Percentiles rank a stretch among this genome's conserved stretches.
These are phyloP conservation scores for Sciurus niger DNA, from an alignment of 2,113 vertebrate genomes.

Conservation along the genomic window DNA sequence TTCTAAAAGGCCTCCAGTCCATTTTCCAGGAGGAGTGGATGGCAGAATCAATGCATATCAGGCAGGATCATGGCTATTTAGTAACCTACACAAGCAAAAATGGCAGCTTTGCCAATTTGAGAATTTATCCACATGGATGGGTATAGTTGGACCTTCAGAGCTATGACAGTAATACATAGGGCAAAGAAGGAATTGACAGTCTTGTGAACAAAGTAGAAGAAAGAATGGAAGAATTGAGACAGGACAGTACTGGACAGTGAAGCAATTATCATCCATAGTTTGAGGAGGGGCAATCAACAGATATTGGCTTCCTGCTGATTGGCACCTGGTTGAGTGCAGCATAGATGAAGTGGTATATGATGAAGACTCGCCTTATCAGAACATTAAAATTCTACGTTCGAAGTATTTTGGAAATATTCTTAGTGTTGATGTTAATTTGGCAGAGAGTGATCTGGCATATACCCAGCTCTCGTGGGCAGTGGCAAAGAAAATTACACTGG, in stretches of 20 bases:
- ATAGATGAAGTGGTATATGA: too few species aligned
- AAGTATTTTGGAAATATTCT: too few species aligned
- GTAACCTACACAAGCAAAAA: conserved; percentile 96
- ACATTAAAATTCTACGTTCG: too few species aligned
- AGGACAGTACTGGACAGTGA: conserved; percentile 93
- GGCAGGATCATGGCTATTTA: conserved; percentile 95
- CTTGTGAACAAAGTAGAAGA: conserved; percentile 98
- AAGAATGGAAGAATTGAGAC: conserved; percentile 93
- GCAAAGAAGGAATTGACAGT: conserved; percentile 92
- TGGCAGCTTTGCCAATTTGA: conserved; percentile 96
- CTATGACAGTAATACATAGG: conserved; percentile 90
- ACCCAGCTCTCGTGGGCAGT: too few species aligned
- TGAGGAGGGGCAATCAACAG: too few species aligned
- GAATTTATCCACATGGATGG: conserved; percentile 95
- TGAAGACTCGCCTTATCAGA: too few species aligned
- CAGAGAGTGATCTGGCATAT: too few species aligned
- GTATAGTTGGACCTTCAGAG: conserved; percentile 96
- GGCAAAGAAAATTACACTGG: too few species aligned
- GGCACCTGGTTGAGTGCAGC: too few species aligned
- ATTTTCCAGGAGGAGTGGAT: conserved; percentile 98
- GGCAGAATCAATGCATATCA: conserved; percentile 96
- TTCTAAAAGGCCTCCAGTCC: conserved; percentile 95
- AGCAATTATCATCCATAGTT: conserved; percentile 88
- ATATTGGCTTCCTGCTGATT: too few species aligned
- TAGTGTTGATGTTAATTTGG: too few species aligned